Evolutionary conservation across 2,797 vertebrate species (phyloP).

Genomic region (Neosalanx taihuensis): DNA sequence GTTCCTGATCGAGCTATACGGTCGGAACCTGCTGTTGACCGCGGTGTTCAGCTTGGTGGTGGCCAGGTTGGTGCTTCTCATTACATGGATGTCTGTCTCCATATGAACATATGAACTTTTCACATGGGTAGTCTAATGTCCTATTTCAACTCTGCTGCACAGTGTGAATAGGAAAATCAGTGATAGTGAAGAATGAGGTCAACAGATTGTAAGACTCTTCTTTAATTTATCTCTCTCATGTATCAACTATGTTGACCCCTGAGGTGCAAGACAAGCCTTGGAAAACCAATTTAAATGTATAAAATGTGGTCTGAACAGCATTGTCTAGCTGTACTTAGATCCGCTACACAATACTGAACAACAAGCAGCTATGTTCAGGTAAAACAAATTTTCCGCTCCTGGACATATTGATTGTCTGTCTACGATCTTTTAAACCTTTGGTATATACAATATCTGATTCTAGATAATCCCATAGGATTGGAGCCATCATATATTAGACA

Average conservation of each 20-base stretch:
- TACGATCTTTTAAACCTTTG: not conserved
- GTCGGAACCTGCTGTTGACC: constrained; percentile 72
- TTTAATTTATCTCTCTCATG: constrained; percentile 30
- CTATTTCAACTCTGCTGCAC: constrained; percentile 14
- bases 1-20: constrained; percentile 77
- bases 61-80: constrained; percentile 75
- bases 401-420: not conserved
- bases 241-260: constrained; percentile 25
- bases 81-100: too few species aligned
- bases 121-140: constrained; percentile 22
- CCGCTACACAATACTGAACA: not conserved
- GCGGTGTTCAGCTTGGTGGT: constrained; percentile 76
- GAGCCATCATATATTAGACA: not conserved
- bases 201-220: constrained; percentile 25
- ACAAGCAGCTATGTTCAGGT: not conserved
- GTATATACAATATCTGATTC: not conserved
- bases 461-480: not conserved
- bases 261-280: constrained; percentile 29
- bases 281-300: constrained; percentile 15
- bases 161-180: constrained; percentile 1
- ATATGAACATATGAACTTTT: too few species aligned
- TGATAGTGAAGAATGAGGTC: constrained; percentile 26
- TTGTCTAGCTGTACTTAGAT: not conserved
- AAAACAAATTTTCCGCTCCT: not conserved
- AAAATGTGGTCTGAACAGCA: constrained; percentile 15